phyloP scores from a whole-genome alignment of 2,888 invertebrate genomes.

The Drepanosiphum platanoidis region DNA sequence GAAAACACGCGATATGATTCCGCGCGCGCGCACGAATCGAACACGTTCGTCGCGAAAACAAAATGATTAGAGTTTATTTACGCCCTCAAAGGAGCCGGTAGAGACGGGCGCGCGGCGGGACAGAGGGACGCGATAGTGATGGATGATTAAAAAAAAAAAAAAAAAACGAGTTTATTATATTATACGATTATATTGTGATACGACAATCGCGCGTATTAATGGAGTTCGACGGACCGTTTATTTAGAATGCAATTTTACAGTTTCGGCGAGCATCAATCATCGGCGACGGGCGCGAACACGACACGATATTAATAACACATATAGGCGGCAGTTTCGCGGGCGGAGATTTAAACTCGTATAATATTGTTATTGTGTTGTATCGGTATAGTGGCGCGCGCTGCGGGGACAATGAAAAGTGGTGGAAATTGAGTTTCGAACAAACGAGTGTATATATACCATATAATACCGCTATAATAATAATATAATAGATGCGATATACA shows the following conservation, averaged over 20 bases:
- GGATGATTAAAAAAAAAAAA: conserved; percentile 21
- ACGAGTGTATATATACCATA: too few species aligned
- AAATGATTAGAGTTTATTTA: too few species aligned
- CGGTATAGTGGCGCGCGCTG: too few species aligned
- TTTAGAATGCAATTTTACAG: conserved; percentile 14
- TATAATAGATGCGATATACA: too few species aligned
- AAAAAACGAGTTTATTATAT: too few species aligned
- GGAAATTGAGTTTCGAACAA: conserved; percentile 11
- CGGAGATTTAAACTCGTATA: background rate
- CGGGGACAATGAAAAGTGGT: background rate
- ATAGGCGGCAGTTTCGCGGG: conserved; percentile 24
- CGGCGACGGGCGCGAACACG: background rate
- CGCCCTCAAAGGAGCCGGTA: background rate
- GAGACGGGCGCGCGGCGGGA: too few species aligned
- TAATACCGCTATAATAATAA: too few species aligned
- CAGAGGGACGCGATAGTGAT: background rate
- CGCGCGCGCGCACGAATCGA: too few species aligned
- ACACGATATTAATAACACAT: too few species aligned
- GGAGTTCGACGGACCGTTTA: conserved; percentile 18
- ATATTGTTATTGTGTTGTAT: background rate
- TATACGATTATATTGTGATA: too few species aligned
- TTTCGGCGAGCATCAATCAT: conserved; percentile 35
- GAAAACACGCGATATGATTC: too few species aligned
- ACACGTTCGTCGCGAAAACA: too few species aligned
- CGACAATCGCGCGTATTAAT: conserved; percentile 14